Evolutionary conservation across 2,113 vertebrate species (phyloP).

Genomic region (Oreochromis spilurus): DNA sequence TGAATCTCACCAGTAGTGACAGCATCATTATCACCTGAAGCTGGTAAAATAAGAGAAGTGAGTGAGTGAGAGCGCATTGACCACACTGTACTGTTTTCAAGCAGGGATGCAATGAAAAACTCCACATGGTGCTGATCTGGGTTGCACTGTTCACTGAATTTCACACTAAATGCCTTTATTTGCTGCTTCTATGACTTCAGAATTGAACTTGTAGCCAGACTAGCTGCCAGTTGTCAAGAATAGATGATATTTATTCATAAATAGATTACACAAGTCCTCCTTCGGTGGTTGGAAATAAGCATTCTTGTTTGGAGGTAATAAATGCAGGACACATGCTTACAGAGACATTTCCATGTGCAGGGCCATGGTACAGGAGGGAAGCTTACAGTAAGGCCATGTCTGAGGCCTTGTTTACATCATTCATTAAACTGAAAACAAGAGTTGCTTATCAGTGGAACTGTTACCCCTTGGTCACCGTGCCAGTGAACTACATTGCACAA

Average conservation of each 20-base stretch:
- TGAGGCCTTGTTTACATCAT: background rate
- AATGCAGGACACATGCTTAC: slow-evolving; percentile 63
- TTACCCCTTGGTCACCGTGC: background rate
- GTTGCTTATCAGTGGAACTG: background rate
- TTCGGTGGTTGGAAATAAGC: slow-evolving; percentile 38
- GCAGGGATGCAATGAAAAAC: background rate
- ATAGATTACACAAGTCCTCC: slow-evolving; percentile 38
- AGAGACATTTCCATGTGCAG: slow-evolving; percentile 41
- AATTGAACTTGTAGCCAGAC: slow-evolving; percentile 5
- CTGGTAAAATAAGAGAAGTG: background rate
- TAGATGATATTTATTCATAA: slow-evolving; percentile 64
- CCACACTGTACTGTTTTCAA: background rate
- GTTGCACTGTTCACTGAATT: background rate
- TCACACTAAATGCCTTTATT: background rate
- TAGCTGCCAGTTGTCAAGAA: slow-evolving; percentile 46
- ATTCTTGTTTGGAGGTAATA: slow-evolving; percentile 54
- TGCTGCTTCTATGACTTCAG: background rate
- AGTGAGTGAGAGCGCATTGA: background rate
- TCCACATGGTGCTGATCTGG: background rate
- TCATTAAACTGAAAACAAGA: background rate
- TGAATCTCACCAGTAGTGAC: background rate
- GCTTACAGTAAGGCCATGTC: background rate
- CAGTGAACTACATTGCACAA: background rate
- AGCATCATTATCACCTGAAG: background rate
- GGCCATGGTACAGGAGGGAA: slow-evolving; percentile 25